phyloP scores from a whole-genome alignment of 2,113 vertebrate species.

The Perca flavescens region DNA sequence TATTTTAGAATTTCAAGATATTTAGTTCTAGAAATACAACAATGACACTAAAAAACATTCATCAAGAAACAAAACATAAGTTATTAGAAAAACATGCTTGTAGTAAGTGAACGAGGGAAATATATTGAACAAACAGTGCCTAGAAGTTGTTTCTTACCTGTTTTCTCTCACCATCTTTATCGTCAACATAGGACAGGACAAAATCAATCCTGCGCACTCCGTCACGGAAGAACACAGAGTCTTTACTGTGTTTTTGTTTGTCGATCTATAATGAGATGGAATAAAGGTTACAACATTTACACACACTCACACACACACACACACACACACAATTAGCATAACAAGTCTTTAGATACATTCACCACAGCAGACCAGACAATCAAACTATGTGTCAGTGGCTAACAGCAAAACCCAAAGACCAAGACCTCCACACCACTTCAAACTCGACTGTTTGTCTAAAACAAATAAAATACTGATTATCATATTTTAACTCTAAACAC shows the following conservation, averaged over 20 bases:
- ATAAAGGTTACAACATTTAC: constrained; percentile 19
- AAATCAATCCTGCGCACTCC: constrained; percentile 94
- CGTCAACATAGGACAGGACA: constrained; percentile 93
- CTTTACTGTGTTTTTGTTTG: constrained; percentile 83
- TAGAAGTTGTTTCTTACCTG: constrained; percentile 81
- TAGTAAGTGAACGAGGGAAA: not conserved
- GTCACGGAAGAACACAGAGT: constrained; percentile 96
- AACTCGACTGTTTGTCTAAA: not conserved
- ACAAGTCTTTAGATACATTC: constrained; percentile 18
- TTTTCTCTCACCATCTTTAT: constrained; percentile 91
- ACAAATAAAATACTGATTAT: not conserved
- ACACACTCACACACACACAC: not conserved
- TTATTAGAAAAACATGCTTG: not conserved
- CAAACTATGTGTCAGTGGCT: constrained; percentile 30
- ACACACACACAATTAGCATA: constrained; percentile 20
- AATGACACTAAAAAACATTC: not conserved
- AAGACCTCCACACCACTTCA: constrained; percentile 36
- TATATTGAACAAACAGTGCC: not conserved
- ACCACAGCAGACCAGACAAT: constrained; percentile 16
- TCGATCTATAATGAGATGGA: constrained; percentile 64
- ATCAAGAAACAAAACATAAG: not conserved
- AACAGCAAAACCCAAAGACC: constrained; percentile 24
- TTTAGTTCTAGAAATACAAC: not conserved
- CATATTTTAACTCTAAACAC: constrained; percentile 48
- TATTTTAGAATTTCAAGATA: not conserved